These are phyloP conservation scores for Orchesella cincta DNA, from an alignment of 1,140 invertebrate species.

Conservation along the genomic window DNA sequence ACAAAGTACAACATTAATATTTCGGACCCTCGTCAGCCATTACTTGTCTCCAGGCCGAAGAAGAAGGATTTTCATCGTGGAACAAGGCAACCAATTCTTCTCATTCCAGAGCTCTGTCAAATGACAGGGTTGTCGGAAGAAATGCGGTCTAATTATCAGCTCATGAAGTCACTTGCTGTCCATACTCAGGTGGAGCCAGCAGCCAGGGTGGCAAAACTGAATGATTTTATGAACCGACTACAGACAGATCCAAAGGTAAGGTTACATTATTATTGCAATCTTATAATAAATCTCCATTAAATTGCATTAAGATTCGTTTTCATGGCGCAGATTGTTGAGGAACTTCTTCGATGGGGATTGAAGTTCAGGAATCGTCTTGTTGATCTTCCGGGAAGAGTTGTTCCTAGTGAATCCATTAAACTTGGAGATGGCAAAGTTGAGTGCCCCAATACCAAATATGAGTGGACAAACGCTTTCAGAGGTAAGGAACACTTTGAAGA, in stretches of 20 bases:
- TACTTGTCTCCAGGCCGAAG: slow-evolving; percentile 66
- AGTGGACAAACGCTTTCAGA: slow-evolving; percentile 63
- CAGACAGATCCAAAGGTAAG: not conserved
- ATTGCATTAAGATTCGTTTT: too few relatives aligned
- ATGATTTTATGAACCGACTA: slow-evolving; percentile 46
- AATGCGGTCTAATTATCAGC: slow-evolving; percentile 52
- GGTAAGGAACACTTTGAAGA: too few relatives aligned
- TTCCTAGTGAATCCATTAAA: slow-evolving; percentile 67
- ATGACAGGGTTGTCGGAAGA: slow-evolving; percentile 51
- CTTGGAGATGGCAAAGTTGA: slow-evolving; percentile 64
- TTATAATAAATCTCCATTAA: too few relatives aligned
- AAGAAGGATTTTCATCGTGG: slow-evolving; percentile 44
- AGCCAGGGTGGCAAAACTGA: slow-evolving; percentile 51
- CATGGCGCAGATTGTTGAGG: slow-evolving; percentile 53
- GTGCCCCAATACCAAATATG: slow-evolving; percentile 68
- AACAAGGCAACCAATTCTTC: slow-evolving; percentile 26
- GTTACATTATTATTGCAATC: too few relatives aligned
- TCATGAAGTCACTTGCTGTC: slow-evolving; percentile 53
- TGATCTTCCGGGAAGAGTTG: slow-evolving; percentile 64
- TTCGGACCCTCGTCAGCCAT: slow-evolving; percentile 72
- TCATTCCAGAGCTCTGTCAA: slow-evolving; percentile 49
- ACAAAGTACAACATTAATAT: slow-evolving; percentile 69
- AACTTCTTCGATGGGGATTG: slow-evolving; percentile 82
- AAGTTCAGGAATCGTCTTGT: slow-evolving; percentile 64
- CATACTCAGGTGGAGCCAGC: slow-evolving; percentile 58